Percentiles rank a stretch among this genome's conserved stretches.
phyloP scores from a whole-genome alignment of 2,113 vertebrate genomes.

The Coracopsis vasa region DNA sequence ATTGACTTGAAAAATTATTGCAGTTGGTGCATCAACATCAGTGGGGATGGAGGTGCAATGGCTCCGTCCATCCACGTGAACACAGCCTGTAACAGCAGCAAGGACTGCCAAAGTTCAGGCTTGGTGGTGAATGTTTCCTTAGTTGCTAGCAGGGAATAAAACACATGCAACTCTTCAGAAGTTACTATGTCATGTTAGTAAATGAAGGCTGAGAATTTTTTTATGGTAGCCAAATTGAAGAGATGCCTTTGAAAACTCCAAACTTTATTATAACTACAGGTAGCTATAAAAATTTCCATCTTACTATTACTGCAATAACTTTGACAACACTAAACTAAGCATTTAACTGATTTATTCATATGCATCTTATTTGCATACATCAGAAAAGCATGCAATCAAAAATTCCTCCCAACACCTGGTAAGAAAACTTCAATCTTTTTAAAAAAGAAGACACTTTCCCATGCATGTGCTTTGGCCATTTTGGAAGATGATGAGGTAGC shows the following conservation, averaged over 20 bases:
- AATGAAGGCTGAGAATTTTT: neutral
- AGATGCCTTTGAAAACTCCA: neutral
- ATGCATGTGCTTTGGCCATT: neutral
- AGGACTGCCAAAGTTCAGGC: neutral
- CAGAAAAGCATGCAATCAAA: neutral
- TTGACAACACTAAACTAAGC: neutral
- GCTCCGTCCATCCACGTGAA: neutral
- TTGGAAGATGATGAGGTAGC: neutral
- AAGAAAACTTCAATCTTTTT: neutral
- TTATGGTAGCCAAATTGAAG: neutral
- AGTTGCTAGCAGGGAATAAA: neutral
- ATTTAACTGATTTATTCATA: neutral
- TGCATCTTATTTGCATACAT: neutral
- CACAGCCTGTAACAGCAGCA: neutral
- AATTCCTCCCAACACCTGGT: neutral
- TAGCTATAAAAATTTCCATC: neutral
- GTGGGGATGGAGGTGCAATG: neutral
- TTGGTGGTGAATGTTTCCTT: neutral
- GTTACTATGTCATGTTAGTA: neutral
- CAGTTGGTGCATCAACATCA: slow-evolving; percentile 47
- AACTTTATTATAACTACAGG: neutral
- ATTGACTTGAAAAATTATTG: slow-evolving; percentile 57
- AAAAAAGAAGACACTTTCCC: neutral
- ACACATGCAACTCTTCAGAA: neutral
- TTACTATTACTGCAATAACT: neutral